Evolutionary conservation across 2,113 vertebrate genomes (phyloP), one percentile per base, ranked within the genome.

Genomic region (Sphaerodactylus townsendi): DNA sequence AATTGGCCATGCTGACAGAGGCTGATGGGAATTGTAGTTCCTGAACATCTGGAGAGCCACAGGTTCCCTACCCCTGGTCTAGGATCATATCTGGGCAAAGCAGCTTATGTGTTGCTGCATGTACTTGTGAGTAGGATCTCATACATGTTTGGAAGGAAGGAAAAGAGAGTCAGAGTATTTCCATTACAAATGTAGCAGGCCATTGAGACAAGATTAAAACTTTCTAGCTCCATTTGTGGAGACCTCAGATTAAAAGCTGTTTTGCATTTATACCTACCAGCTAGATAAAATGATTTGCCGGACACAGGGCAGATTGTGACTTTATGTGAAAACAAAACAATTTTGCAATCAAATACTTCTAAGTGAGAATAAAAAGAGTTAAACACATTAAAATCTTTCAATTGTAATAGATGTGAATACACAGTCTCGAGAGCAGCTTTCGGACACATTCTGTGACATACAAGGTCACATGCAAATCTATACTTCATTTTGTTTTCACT

Each of bases 401-500:
- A 53, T 72, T 73, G 74, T 35, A 68, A 44, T 41, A 72, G 82
- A 90, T 33, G 77, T 30, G 83, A 53, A 83, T 4, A 66, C 48
- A 41, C 17, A 74, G 46, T 65, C 35, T 65, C 71, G 9, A 46
- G n/a, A 88, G 35, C 13, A 13, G 79, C 30, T 84, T 84, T 70
- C 39, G 1, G 0, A 14, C 79, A 35, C 50, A 66, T 6, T 74
- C 56, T 39, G 44, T 17, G 65, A 72, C 76, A 70, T 76, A 4
- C 10, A 78, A 66, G 44, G 90, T 84, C 41, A 85, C 69, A 85
- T 86, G 0, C 1, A 89, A 84, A 90, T 69, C 53, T 79, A 4
- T 83, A 48, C 77, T 88, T 88, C 46, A 5, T 28, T 33, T 30
- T 82, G 83, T 82, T 78, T 83, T 33, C 28, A 48, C 89, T 44